Percentiles rank a stretch among this genome's conserved stretches.
These are phyloP conservation scores for Drosophila bocqueti DNA, from an alignment of 1,140 invertebrate species.

Conservation along the genomic window DNA sequence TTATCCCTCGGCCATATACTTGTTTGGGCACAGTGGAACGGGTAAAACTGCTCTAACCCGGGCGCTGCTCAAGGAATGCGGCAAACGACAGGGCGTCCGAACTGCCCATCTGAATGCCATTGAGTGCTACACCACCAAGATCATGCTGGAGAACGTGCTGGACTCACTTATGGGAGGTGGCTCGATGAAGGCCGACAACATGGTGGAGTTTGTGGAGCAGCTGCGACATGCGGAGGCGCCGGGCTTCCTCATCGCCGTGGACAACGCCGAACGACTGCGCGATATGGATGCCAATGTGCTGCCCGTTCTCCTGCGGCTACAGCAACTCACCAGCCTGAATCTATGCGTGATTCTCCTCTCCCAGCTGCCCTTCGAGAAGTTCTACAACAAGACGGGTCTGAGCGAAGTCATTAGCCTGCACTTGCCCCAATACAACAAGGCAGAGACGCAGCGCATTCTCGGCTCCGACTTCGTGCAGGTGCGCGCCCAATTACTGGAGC, in stretches of 20 bases:
- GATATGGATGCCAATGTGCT: slow-evolving; percentile 90
- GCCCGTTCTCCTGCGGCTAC: slow-evolving; percentile 89
- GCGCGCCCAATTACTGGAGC: slow-evolving; percentile 22
- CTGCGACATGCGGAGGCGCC: slow-evolving; percentile 73
- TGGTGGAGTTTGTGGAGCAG: slow-evolving; percentile 90
- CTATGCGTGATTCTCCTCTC: slow-evolving; percentile 92
- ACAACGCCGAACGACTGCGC: slow-evolving; percentile 92
- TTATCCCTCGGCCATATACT: slow-evolving; percentile 88
- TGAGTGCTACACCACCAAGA: slow-evolving; percentile 91
- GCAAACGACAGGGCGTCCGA: slow-evolving; percentile 87
- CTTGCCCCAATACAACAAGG: slow-evolving; percentile 93
- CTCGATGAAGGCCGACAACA: slow-evolving; percentile 88
- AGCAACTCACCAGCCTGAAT: slow-evolving; percentile 90
- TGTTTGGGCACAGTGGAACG: slow-evolving; percentile 92
- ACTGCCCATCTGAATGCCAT: slow-evolving; percentile 91
- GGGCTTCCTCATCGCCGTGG: slow-evolving; percentile 88
- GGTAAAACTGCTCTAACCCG: slow-evolving; percentile 91
- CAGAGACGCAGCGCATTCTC: slow-evolving; percentile 91
- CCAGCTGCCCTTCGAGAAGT: slow-evolving; percentile 93
- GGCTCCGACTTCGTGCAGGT: slow-evolving; percentile 84
- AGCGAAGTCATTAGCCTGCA: slow-evolving; percentile 91
- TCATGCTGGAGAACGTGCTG: slow-evolving; percentile 92
- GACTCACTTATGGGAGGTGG: slow-evolving; percentile 85
- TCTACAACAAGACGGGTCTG: slow-evolving; percentile 88
- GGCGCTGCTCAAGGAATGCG: slow-evolving; percentile 85